phyloP scores from a whole-genome alignment of 2,888 invertebrate genomes.

The Salpingus planirostris region DNA sequence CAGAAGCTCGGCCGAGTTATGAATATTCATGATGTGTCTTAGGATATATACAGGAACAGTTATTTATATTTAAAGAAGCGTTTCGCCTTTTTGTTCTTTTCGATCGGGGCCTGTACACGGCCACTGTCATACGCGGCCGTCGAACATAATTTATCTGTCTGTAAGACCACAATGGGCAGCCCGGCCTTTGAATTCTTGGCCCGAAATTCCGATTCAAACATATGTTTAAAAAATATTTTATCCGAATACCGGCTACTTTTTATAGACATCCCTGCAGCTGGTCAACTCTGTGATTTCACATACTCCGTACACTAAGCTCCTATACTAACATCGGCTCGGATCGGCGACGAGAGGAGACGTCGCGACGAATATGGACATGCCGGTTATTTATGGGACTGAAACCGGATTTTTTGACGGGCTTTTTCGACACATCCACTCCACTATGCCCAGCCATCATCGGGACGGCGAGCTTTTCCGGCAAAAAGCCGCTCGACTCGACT shows the following conservation, averaged over 20 bases:
- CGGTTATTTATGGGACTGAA: constrained; percentile 22
- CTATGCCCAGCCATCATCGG: too few relatives aligned
- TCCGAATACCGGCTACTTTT: constrained; percentile 37
- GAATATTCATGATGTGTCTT: constrained; percentile 29
- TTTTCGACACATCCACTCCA: constrained; percentile 7
- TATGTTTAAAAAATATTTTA: constrained; percentile 44
- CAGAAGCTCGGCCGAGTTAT: constrained; percentile 8
- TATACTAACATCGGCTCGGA: too few relatives aligned
- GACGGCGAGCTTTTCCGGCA: too few relatives aligned
- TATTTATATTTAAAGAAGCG: constrained; percentile 34
- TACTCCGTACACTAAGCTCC: constrained; percentile 22
- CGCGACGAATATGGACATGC: constrained; percentile 26
- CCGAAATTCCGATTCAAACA: constrained; percentile 42
- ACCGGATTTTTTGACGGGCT: constrained; percentile 16
- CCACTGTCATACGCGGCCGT: constrained; percentile 43
- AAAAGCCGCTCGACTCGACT: too few relatives aligned
- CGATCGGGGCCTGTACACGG: constrained; percentile 20
- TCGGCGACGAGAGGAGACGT: constrained; percentile 14
- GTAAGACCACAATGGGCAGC: constrained; percentile 41
- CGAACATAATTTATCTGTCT: constrained; percentile 44
- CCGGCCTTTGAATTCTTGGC: constrained; percentile 37
- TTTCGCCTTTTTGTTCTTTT: constrained; percentile 13
- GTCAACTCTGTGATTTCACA: constrained; percentile 29
- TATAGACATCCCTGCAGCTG: constrained; percentile 30
- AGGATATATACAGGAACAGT: constrained; percentile 26